Evolutionary conservation across 2,888 invertebrate species (phyloP), one percentile per base, ranked within the genome.

Genomic region (Drosophila multiciliata): DNA sequence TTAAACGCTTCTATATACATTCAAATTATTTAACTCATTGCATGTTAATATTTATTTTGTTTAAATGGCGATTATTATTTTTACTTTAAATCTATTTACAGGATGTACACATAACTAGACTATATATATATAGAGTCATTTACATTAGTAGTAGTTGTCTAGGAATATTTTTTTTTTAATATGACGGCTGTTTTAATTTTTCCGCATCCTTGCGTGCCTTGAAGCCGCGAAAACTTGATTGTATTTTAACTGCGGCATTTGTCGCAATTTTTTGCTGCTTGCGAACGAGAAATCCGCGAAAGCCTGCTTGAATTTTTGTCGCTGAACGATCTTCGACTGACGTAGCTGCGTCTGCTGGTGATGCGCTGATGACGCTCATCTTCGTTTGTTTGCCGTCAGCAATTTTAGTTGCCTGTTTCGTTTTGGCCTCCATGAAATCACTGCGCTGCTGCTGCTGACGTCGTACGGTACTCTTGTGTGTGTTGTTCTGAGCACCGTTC

Each of bases 171-270:
- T 29, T 8, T 8, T 29, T 29, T 36, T 54, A 55, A 42, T 45
- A 33, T 77, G 87, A 91, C 48, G 90, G 83, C 59, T 92, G 90
- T 63, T 91, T 92, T 17, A 92, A 50, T 59, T 92, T 91, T 65
- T 92, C 90, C 6, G 89, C 79, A 48, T 92, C 92, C 71, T 92
- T 93, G 38, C 93, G 91, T 32, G 90, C 91, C 80, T 92, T 93
- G 66, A 93, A 93, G n/a, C 93, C 93, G n/a, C 93, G 92, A 83
- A 93, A 93, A 26, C 92, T 90, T 0, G 93, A 93, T 75, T 93
- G 93, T 66, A 93, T 93, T 83, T 93, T 93, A 2, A 92, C 92
- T 0, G 93, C 93, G 5, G 93, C 93, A 73, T 93, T 93, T 7
- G 90, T 78, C 20, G 91, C 93, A 53, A 89, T 83, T 81, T 92